Evolutionary conservation across 2,797 vertebrate species (phyloP), one percentile per base, ranked within the genome.

Genomic region (Phalanger gymnotis): DNA sequence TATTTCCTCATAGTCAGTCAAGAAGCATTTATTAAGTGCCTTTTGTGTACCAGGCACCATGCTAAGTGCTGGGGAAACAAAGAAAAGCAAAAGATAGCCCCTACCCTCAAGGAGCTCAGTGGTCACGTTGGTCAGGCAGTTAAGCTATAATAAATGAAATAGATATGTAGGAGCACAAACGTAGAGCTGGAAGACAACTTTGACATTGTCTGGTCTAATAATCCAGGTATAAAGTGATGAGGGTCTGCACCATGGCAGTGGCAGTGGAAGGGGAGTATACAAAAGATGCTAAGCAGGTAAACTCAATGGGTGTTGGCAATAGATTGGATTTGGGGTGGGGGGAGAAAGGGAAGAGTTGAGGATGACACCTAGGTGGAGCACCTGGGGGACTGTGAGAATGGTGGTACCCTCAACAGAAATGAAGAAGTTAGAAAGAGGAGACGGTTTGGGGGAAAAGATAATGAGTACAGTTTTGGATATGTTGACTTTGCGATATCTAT

Each of bases 21-120:
- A 94, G 96, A 94, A 57, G 25, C 7, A 90, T 95, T 91, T 91
- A 9, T 91, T 40, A 73, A 73, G 61, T 16, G 61, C 61, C 34
- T 73, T 5, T 7, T 66, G 31, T 66, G 16, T 40, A 22, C 34
- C 34, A 73, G 61, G 34, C 5, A n/a, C 34, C n/a, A 5, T 73
- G n/a, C 61, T 40, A 73, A n/a, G n/a, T 73, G 34, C 5, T 7
- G 34, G 16, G 5, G 16, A 73, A 40, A 73, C 61, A 73, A 73
- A 73, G 14, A 7, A 73, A 40, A 73, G 34, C 3, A 57, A 57
- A 28, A 57, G 25, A 57, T 57, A 28, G 56, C 56, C 56, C 56
- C 27, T 9, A 1, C 52, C 52, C 52, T 53, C 52, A 66, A n/a
- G 61, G 34, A 66, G 34, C 2, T 73, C 61, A 73, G 9, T 73